These are phyloP conservation scores for Callipepla californica DNA, from an alignment of 2,113 vertebrate species.

Conservation along the genomic window DNA sequence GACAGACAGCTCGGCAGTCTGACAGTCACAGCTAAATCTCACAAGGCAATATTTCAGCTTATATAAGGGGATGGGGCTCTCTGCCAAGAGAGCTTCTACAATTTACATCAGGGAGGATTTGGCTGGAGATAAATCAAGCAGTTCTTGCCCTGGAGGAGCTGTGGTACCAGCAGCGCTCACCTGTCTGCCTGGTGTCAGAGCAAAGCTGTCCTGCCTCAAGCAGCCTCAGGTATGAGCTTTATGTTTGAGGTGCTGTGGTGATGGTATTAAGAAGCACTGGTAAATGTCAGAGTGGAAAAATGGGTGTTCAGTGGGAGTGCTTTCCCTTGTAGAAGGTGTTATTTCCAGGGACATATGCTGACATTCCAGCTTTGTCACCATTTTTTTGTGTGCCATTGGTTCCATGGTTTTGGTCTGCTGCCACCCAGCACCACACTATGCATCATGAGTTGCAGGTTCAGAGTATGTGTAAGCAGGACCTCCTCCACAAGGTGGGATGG, in stretches of 20 bases:
- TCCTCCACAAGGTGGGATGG: fast-evolving
- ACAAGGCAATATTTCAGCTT: constrained; percentile 66
- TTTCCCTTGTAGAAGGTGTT: background rate
- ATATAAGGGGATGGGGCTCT: constrained; percentile 47
- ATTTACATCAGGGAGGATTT: constrained; percentile 62
- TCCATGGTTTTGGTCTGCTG: background rate
- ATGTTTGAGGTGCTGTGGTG: background rate
- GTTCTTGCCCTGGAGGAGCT: constrained; percentile 3
- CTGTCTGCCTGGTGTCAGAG: background rate
- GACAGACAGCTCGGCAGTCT: constrained; percentile 37
- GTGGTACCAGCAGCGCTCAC: background rate
- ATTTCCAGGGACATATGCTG: fast-evolving
- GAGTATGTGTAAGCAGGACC: background rate
- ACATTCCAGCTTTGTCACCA: background rate
- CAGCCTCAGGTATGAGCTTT: background rate
- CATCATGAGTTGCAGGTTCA: background rate
- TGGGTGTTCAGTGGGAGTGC: background rate
- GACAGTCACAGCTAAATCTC: constrained; percentile 47
- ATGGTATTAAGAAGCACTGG: background rate
- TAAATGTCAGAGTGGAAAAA: background rate
- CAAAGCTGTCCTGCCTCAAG: background rate
- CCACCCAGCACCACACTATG: background rate
- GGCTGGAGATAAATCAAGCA: constrained; percentile 58
- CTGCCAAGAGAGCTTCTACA: constrained; percentile 61
- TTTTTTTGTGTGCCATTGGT: background rate